Evolutionary conservation across 2,888 invertebrate species (phyloP), one percentile per base, ranked within the genome.

Genomic region (Metalampra italica): DNA sequence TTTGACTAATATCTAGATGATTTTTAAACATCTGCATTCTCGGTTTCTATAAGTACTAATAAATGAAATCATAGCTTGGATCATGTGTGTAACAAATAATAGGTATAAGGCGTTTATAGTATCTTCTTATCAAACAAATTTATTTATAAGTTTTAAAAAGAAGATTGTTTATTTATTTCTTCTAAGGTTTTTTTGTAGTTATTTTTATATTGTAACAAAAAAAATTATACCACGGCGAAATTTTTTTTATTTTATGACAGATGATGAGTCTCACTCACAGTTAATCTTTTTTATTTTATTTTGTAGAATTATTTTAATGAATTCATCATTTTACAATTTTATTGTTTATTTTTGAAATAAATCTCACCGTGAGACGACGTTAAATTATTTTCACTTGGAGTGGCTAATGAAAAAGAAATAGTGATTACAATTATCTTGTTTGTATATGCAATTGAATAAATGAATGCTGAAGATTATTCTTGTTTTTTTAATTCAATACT

Each of bases 381-480:
- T 45, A 51, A 52, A 53, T 32, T 32, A 9, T 32, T 32, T 50
- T 29, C 53, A 48, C 42, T 50, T 50, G 54, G 46, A 49, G 51
- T 45, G 46, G 46, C 46, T 52, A 51, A 62, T 56, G 57, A 51
- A 60, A 62, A 57, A 55, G 64, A 65, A 57, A 54, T 32, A 51
- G 56, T 56, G 36, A n/a, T 36, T 64, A 64, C 52, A 59, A 62
- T 59, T 66, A 64, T 69, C 64, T 68, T 68, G 61, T 73, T 73
- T 73, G 66, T 74, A 71, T 66, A 66, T 66, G 71, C 74, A 70
- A 71, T 71, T 59, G 65, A 78, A 74, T 77, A 76, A 80, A 74
- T 55, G 60, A 71, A 69, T 64, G 75, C 76, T 75, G 68, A 69
- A 60, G 56, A 68, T 45, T 47, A 30, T 22, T 22, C 22, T 22